Base-by-base conservation (phyloP, 2,888 invertebrate genomes). In the Dendrolimus houi region DNA sequence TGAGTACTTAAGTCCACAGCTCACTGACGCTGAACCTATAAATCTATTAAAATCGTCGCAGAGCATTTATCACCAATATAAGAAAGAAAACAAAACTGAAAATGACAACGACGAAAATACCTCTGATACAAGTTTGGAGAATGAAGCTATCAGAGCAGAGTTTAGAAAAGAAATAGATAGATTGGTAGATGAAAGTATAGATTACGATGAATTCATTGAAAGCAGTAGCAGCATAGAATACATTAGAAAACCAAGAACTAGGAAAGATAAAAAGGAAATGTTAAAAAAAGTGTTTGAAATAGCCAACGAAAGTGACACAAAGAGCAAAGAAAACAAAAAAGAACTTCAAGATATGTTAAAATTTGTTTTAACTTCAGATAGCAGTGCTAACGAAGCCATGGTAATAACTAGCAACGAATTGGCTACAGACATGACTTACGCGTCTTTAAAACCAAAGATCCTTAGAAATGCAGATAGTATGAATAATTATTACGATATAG, bases 301-400 rank as follows among this genome's bases (percentile, higher is more conserved):
- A 58, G 72, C 74, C 9, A 65, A 72, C 52, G 64, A 67, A 41
- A 71, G 66, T 3, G 74, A 72, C 57, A 63, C 62, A 2, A 77
- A 77, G 47, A 75, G 65, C 14, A 81, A 72, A 69, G 65, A 63
- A 42, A 72, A 72, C 40, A 68, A 79, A 52, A 72, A 68, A 56
- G 67, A 75, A 56, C 59, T 84, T 13, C 65, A 66, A 41, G 69
- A 81, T 47, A 74, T 79, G 67, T 63, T 86, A 7, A 77, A 78
- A 59, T 65, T 77, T 1, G 76, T 85, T 60, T 61, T 85, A 2
- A 81, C 79, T 10, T 79, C 78, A 1, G 81, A 83, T 53, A 83
- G 77, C 52, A 80, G 78, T 55, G 77, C 72, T 0, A 67, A 68
- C 12, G 79, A 77, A 0, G 72, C 79, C 2, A 57, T 64, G 0